phyloP scores from a whole-genome alignment of 2,797 vertebrate species.

The Selene dorsalis region DNA sequence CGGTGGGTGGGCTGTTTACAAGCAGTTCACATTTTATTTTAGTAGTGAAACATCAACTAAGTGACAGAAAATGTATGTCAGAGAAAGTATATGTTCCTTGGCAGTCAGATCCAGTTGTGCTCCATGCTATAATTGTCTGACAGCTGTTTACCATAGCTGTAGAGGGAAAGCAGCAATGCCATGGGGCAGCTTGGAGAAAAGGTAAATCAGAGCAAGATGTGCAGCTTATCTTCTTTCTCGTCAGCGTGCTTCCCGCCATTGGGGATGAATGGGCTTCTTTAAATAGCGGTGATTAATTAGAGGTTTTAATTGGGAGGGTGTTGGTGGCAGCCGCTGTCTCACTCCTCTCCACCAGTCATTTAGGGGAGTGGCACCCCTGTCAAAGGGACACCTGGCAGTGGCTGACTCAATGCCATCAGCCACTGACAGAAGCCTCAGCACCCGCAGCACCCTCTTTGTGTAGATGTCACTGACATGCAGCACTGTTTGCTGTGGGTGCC shows the following conservation, averaged over 20 bases:
- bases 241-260: conserved; percentile 64
- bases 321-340: conserved; percentile 55
- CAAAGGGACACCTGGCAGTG: conserved; percentile 74
- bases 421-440: conserved; percentile 38
- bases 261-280: conserved; percentile 79
- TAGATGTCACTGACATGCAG: conserved; percentile 39
- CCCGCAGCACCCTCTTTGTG: conserved; percentile 36
- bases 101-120: conserved; percentile 7
- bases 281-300: conserved; percentile 86
- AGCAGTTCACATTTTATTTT: background rate
- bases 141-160: conserved; percentile 50
- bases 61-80: background rate
- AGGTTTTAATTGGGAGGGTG: conserved; percentile 81
- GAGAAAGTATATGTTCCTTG: background rate
- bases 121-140: conserved; percentile 31
- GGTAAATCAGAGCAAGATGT: conserved; percentile 70
- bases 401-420: conserved; percentile 57
- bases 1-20: background rate
- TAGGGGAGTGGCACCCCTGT: conserved; percentile 59
- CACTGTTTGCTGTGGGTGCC: conserved; percentile 36
- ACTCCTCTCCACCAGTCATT: conserved; percentile 58
- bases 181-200: conserved; percentile 61
- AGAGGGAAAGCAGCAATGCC: conserved; percentile 48
- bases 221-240: conserved; percentile 66
- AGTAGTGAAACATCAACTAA: background rate